Base-by-base conservation (phyloP, 2,888 invertebrate genomes). In the Pterobdella sp. region DNA sequence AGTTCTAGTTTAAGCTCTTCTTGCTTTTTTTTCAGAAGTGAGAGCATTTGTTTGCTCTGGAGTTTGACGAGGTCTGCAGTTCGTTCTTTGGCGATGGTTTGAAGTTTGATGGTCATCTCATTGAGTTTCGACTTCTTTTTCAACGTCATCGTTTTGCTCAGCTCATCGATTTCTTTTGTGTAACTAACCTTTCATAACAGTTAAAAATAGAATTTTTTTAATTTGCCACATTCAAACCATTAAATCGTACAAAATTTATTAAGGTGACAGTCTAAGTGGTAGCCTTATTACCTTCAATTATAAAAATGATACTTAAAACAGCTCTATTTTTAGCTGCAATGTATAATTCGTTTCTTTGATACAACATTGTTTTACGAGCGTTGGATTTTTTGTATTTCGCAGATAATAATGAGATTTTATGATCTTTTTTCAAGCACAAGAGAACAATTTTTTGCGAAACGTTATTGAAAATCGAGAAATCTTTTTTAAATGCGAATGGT, bases 1-100 rank as follows among this genome's bases (percentile, higher is more conserved):
- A 82, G 75, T 74, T 83, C 81, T 72, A 78, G 76, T 73, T 80
- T 80, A 64, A 83, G 74, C 73, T 95, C 94, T 79, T 91, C 90
- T 76, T 94, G 89, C 78, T 94, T 91, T 81, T 92, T 92, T 82
- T 93, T 93, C 82, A 97, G 94, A 80, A 98, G 86, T 81, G 94
- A 92, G 86, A 98, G 87, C 98, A 98, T 98, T 87, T 97, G 95
- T 83, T 92, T 90, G 80, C 94, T 94, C 85, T 98, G 97, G 81
- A 94, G 92, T 84, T 95, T 94, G 36, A 98, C 94, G 79, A 98
- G 85, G 0, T 94, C 93, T 64, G 96, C 94, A 22, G 97, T 97
- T 74, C 93, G 91, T 78, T 91, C 91, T 84, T 94, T 78, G 18
- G 75, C 77, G 67, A 74, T 74, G 68, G 76, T 74, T 72, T 77